Evolutionary conservation across 1,140 invertebrate species (phyloP).

Genomic region (Brachionus koreanus): DNA sequence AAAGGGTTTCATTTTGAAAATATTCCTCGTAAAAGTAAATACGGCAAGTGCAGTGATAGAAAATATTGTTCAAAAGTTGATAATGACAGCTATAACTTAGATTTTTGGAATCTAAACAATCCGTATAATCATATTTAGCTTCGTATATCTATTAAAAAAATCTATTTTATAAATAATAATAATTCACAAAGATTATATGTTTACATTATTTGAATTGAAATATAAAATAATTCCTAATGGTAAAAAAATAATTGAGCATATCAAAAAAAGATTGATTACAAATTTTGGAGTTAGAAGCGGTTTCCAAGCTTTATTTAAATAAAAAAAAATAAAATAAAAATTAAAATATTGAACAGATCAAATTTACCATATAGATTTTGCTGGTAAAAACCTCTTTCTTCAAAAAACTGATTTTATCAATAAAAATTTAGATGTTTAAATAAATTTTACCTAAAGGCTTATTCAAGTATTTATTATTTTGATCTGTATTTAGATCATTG

Average conservation of each 20-base stretch:
- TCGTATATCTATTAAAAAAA: constrained; percentile 13
- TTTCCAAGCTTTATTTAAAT: constrained; percentile 73
- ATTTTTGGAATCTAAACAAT: constrained; percentile 63
- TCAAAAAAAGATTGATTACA: constrained; percentile 91
- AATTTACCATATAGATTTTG: background rate
- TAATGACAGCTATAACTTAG: constrained; percentile 68
- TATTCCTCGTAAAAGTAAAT: constrained; percentile 43
- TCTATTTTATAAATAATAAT: background rate
- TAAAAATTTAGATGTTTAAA: background rate
- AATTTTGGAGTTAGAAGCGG: constrained; percentile 95
- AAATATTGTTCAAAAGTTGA: constrained; percentile 68
- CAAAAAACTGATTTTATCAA: background rate
- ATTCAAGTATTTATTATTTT: background rate
- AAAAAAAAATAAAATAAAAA: background rate
- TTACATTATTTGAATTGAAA: constrained; percentile 61
- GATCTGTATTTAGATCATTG: background rate
- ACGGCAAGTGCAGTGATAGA: constrained; percentile 46
- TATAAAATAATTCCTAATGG: constrained; percentile 79
- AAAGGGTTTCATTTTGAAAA: constrained; percentile 72
- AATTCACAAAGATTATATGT: background rate
- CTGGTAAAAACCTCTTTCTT: background rate
- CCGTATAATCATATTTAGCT: constrained; percentile 47
- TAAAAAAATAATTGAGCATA: constrained; percentile 92
- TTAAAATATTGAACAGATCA: background rate
- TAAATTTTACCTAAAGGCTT: background rate